phyloP scores from a whole-genome alignment of 2,113 vertebrate genomes.

The Heliornis fulica region DNA sequence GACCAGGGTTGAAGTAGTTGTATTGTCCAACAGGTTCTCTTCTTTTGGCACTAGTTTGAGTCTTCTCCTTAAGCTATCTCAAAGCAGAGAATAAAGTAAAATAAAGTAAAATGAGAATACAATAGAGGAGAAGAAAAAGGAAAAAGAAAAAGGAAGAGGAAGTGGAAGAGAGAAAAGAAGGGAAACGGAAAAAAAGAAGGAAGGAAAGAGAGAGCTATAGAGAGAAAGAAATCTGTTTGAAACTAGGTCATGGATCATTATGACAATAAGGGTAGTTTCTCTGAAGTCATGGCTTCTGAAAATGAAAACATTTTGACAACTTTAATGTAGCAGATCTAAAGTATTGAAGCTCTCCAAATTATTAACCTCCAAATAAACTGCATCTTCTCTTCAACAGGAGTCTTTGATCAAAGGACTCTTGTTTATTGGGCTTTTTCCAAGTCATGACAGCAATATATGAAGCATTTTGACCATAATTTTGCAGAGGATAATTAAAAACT shows the following conservation, averaged over 20 bases:
- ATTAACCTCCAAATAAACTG: slow-evolving; percentile 57
- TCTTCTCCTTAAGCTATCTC: neutral
- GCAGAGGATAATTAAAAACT: neutral
- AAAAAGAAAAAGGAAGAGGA: neutral
- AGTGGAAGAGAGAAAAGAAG: neutral
- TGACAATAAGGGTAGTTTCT: slow-evolving; percentile 2
- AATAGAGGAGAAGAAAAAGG: too few species aligned
- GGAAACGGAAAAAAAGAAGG: too few species aligned
- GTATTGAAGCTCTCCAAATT: slow-evolving; percentile 3
- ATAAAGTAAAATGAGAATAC: neutral
- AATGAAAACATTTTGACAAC: slow-evolving; percentile 45
- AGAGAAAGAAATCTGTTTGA: neutral
- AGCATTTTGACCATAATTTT: slow-evolving; percentile 13
- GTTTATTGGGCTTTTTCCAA: neutral
- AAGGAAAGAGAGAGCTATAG: neutral
- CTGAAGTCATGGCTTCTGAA: slow-evolving; percentile 40
- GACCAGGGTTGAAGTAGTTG: neutral
- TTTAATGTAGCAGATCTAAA: slow-evolving; percentile 19
- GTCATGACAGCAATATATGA: neutral
- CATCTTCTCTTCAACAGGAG: neutral
- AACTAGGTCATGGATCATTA: slow-evolving; percentile 13
- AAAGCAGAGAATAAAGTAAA: neutral
- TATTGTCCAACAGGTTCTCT: neutral
- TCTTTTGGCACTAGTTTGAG: neutral
- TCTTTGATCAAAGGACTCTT: slow-evolving; percentile 48